Evolutionary conservation across 2,113 vertebrate genomes (phyloP), one percentile per base, ranked within the genome.

Genomic region (Anguilla rostrata): DNA sequence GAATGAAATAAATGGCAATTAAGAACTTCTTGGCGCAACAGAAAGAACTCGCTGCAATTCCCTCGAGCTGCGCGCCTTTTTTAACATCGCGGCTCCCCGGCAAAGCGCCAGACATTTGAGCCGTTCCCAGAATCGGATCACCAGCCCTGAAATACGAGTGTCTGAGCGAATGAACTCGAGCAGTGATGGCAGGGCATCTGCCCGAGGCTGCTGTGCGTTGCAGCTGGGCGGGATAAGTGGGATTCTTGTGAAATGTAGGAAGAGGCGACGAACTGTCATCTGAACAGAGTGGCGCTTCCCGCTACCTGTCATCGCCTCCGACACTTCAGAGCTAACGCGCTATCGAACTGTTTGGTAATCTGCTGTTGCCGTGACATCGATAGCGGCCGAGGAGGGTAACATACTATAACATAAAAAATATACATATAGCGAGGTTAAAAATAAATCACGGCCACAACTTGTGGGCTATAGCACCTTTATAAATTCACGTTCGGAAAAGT

Each of bases 241-340:
- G 71, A 75, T 11, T 15, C n/a, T n/a, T 75, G 75, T 34, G 86
- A 34, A 83, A 82, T 91, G 87, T 87, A 81, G 26, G 83, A 88
- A 66, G 88, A 88, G 89, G 88, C 86, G 81, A 91, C 87, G 79
- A 86, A 43, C 89, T 89, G 84, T 90, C 90, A 89, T 39, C 78
- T 29, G 40, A 84, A 26, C 66, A 71, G 57, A 60, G 66, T 41
- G 83, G 46, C 63, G 15, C 11, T 41, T 29, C 39, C 46, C 56
- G 39, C n/a, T 84, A 29, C 84, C 60, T 11, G 22, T 39, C 8
- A 34, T 9, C 79, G 34, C 78, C 63, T 87, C 49, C 57, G 2
- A 26, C 41, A 6, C n/a, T 5, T 43, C 53, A 87, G 39, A 79
- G 22, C 79, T 40, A 43, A 83, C 39, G n/a, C 56, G 80, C 71